Percentiles rank a stretch among this genome's conserved stretches.
Evolutionary conservation across 2,888 invertebrate genomes (phyloP).

Genomic region (Ophion costatus): DNA sequence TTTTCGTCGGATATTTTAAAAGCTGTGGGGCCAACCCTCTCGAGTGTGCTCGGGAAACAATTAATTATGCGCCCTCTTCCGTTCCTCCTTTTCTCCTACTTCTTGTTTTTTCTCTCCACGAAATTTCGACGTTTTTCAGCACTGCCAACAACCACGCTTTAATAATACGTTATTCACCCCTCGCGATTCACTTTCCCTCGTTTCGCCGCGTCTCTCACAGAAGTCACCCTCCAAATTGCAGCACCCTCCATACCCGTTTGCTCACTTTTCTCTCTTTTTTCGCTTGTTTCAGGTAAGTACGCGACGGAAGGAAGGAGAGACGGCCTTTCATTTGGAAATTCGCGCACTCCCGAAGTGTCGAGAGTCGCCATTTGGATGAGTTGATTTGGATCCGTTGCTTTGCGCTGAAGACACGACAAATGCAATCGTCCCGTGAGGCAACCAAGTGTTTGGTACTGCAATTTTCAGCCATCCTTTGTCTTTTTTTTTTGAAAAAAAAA

Average conservation of each 20-base stretch:
- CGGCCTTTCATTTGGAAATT: conserved; percentile 32
- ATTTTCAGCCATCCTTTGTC: background rate
- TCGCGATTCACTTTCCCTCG: conserved; percentile 49
- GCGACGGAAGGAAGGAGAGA: conserved; percentile 46
- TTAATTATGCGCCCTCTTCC: conserved; percentile 72
- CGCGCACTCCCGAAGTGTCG: conserved; percentile 18
- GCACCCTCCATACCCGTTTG: conserved; percentile 32
- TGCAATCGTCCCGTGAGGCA: too few relatives aligned
- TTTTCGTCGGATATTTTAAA: conserved; percentile 46
- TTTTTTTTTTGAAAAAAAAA: too few relatives aligned
- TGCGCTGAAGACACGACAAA: background rate
- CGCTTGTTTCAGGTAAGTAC: conserved; percentile 79
- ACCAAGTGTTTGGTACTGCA: too few relatives aligned
- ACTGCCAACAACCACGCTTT: conserved; percentile 24
- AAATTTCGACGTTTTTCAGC: conserved; percentile 29
- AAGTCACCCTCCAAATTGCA: conserved; percentile 18
- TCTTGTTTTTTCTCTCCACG: conserved; percentile 10
- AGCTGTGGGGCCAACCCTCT: conserved; percentile 50
- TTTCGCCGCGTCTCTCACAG: conserved; percentile 57
- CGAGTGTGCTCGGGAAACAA: conserved; percentile 68
- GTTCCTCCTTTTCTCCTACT: conserved; percentile 36
- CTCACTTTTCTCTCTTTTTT: conserved; percentile 53
- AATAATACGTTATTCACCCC: conserved; percentile 35
- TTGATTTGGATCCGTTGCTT: conserved; percentile 14
- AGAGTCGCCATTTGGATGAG: conserved; percentile 39